Base-by-base conservation (phyloP, 2,113 vertebrate genomes). In the Papio anubis region DNA sequence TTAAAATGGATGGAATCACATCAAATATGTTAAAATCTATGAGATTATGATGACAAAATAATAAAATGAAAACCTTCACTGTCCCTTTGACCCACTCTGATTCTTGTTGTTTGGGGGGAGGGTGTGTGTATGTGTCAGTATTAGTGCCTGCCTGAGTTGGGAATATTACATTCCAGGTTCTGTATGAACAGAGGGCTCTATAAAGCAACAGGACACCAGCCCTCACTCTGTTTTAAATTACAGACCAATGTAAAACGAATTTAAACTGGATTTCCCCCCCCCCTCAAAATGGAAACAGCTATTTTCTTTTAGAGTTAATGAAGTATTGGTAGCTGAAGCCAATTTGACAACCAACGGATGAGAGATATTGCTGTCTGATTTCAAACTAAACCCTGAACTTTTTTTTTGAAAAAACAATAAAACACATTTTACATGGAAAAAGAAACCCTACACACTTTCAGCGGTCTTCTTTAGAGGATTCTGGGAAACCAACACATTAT, bases 381-480 rank as follows among this genome's bases (percentile, higher is more conserved):
- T 55, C 91, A 97, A 96, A 55, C 76, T 82, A 91, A 97, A 93
- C 43, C 61, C 90, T 48, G 2, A 94, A 50, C n/a, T 78, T 92
- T 97, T 96, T 84, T 84, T 52, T 27, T 25, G 23, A 94, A 97
- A 91, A 88, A 98, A 88, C 55, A 97, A 86, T 50, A 93, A 93
- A 38, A 55, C 66, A 14, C 70, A 88, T 40, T 96, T 96, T 43
- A 83, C 89, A 4, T 40, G 30, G 66, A 5, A 72, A 50, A 76
- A 59, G 59, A 52, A 73, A 57, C 3, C 11, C 64, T 35, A 40
- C 64, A 52, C 87, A 89, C 27, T 72, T 95, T 52, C 13, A 92
- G 0, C 35, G 6, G 45, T 88, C 27, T 92, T 90, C 75, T 66
- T 80, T 68, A 79, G 27, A 66, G 32, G n/a, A 89, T 72, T 89